Percentiles rank a stretch among this genome's conserved stretches.
Conservation (phyloP, 30 jellyfish, hydroid and myxozoan species). For the Morbakka virulenta region DNA sequence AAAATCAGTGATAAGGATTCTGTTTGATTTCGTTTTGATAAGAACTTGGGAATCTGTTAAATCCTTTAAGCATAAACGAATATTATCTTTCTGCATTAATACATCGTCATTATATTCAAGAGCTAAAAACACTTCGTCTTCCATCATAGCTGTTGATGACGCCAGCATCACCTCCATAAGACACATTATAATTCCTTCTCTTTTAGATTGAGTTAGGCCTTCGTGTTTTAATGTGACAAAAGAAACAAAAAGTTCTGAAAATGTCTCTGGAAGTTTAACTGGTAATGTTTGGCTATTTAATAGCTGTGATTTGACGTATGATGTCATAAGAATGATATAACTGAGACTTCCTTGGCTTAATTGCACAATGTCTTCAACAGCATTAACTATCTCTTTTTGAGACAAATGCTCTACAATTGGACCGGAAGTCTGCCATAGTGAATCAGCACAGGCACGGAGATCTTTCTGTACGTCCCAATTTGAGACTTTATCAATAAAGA, state of each 20-base stretch:
- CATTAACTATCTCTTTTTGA: conserved; percentile 15
- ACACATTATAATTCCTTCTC: neutral
- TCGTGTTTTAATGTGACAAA: neutral
- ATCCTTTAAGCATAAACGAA: neutral
- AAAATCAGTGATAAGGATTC: neutral
- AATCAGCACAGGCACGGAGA: conserved; percentile 35
- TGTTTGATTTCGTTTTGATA: neutral
- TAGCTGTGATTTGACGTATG: neutral
- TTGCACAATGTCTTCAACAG: conserved; percentile 42
- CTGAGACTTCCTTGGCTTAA: conserved; percentile 32
- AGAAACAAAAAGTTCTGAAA: neutral
- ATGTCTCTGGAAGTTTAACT: neutral
- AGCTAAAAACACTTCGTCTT: neutral
- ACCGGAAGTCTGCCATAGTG: neutral
- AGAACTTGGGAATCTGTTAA: neutral
- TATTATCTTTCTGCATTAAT: neutral
- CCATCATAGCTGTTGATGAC: neutral
- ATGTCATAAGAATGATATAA: neutral
- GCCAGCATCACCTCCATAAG: neutral
- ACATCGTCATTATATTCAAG: neutral
- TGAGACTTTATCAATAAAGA: conserved; percentile 35
- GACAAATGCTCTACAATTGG: conserved; percentile 3
- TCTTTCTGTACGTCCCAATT: conserved; percentile 69
- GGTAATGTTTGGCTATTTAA: neutral
- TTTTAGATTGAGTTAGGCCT: neutral